Percentiles rank a stretch among this genome's conserved stretches.
phyloP scores from a whole-genome alignment of 2,113 vertebrate genomes.

The Ia io region DNA sequence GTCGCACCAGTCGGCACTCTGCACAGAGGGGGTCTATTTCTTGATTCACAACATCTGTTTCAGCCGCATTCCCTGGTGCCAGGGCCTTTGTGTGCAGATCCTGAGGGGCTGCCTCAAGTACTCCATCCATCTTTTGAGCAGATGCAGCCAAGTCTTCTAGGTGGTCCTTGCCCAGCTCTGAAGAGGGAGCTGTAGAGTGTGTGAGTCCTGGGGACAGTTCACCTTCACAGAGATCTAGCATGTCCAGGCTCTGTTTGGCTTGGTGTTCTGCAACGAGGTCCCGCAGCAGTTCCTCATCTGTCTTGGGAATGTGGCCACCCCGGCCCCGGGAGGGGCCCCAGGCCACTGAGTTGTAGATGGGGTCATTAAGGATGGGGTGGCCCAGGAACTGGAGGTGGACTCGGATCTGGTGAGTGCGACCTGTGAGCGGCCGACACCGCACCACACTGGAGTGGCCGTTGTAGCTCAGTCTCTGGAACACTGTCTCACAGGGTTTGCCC shows the following conservation, averaged over 20 bases:
- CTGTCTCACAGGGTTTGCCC: conserved; percentile 91
- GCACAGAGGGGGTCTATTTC: conserved; percentile 89
- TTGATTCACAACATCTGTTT: neutral
- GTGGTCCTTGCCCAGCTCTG: neutral
- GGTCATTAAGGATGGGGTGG: conserved; percentile 94
- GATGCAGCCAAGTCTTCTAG: neutral
- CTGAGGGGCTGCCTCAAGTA: neutral
- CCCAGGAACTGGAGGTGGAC: conserved; percentile 97
- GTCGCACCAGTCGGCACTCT: conserved; percentile 88
- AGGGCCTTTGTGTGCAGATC: neutral
- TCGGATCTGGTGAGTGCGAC: conserved; percentile 97
- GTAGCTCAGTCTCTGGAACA: conserved; percentile 93
- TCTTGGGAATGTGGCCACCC: conserved; percentile 87
- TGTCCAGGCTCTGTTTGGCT: conserved; percentile 87
- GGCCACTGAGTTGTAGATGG: conserved; percentile 94
- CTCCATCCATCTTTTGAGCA: conserved; percentile 25
- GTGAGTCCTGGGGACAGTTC: conserved; percentile 73
- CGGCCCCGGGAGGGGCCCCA: conserved; percentile 93
- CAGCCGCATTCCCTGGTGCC: neutral
- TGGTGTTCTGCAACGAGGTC: conserved; percentile 91
- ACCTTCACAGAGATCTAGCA: conserved; percentile 84
- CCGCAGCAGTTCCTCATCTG: conserved; percentile 89
- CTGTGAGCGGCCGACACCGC: conserved; percentile 90
- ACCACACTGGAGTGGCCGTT: conserved; percentile 93
- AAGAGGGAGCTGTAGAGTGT: neutral